Evolutionary conservation across 2,888 invertebrate species (phyloP).

Genomic region (Hecatera dysodea): DNA sequence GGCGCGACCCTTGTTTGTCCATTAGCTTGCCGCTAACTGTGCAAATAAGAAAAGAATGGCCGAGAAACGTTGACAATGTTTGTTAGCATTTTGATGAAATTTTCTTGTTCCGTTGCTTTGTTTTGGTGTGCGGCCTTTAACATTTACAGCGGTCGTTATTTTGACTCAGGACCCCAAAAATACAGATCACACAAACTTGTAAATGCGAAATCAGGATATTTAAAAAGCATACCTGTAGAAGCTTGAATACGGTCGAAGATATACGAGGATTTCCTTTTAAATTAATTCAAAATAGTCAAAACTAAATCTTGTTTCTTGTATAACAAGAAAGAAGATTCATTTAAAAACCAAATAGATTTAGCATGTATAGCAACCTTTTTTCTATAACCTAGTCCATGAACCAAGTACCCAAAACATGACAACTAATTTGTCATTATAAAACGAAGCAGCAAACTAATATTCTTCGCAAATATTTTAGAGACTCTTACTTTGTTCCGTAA

Average conservation of each 20-base stretch:
- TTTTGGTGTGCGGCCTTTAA: conserved; percentile 28
- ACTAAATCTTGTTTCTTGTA: too few species aligned
- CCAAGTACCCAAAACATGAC: conserved; percentile 1
- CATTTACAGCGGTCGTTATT: conserved; percentile 2
- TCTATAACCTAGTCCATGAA: background rate
- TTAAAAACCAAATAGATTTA: background rate
- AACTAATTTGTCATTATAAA: conserved; percentile 13
- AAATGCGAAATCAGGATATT: background rate
- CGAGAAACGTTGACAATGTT: conserved; percentile 73
- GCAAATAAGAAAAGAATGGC: conserved; percentile 82
- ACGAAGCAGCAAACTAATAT: too few species aligned
- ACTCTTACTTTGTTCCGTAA: conserved; percentile 10
- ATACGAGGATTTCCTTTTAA: too few species aligned
- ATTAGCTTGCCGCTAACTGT: conserved; percentile 87
- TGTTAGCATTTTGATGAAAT: conserved; percentile 67
- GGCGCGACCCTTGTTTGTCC: conserved; percentile 88
- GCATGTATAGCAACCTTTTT: conserved; percentile 21
- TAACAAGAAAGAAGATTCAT: too few species aligned
- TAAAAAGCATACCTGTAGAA: too few species aligned
- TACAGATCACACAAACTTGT: background rate
- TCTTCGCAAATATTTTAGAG: conserved; percentile 10
- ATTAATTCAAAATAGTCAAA: too few species aligned
- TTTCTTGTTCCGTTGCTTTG: conserved; percentile 24
- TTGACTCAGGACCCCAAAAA: background rate
- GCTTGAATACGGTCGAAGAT: too few species aligned